Evolutionary conservation across 1,140 invertebrate species (phyloP).

Genomic region (Achatina immaculata): DNA sequence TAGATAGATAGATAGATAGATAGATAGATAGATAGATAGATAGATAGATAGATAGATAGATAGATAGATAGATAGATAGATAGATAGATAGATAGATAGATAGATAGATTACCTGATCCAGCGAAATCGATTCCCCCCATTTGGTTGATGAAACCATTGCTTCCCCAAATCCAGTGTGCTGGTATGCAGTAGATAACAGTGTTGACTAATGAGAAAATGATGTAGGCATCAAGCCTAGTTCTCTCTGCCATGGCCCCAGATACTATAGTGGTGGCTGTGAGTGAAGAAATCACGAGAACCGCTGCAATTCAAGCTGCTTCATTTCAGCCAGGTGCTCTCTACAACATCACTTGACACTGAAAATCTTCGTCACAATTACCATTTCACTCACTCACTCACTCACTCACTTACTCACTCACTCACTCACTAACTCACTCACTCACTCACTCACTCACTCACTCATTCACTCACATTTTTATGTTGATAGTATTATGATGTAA

Average conservation of each 20-base stretch:
- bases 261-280: not conserved
- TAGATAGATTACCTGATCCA: not conserved
- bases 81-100: not conserved
- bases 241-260: not conserved
- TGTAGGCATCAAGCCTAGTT: not conserved
- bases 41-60: conserved; percentile 4
- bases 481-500: no score
- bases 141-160: not conserved
- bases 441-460: no score
- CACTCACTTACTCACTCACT: no score
- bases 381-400: no score
- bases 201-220: not conserved
- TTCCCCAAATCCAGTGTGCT: not conserved
- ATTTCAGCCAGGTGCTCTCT: no score
- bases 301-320: no score
- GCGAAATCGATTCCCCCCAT: not conserved
- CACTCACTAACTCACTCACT: no score
- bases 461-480: no score
- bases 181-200: not conserved
- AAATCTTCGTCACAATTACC: no score
- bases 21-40: conserved; percentile 4
- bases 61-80: conserved; percentile 4
- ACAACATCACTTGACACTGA: no score
- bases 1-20: conserved; percentile 4
- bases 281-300: not conserved